Evolutionary conservation across 2,888 invertebrate genomes (phyloP).

Genomic region (Macroteleia sp.): DNA sequence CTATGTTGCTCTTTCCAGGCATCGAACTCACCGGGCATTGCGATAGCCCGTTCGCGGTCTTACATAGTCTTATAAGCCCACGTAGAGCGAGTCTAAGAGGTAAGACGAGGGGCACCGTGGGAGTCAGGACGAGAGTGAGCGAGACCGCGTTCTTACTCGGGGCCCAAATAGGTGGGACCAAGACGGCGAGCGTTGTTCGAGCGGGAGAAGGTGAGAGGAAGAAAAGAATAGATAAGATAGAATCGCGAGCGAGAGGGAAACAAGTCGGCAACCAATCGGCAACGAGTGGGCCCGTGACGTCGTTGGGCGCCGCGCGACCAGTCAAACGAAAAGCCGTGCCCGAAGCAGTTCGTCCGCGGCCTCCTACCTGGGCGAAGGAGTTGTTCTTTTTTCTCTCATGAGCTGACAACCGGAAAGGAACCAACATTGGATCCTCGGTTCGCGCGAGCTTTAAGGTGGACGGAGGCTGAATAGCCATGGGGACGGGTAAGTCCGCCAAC

Average conservation of each 20-base stretch:
- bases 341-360: slow-evolving; percentile 81
- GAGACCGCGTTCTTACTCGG: neutral
- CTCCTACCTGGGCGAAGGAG: slow-evolving; percentile 79
- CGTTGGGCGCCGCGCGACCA: slow-evolving; percentile 61
- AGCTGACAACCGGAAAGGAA: slow-evolving; percentile 69
- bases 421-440: slow-evolving; percentile 60
- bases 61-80: slow-evolving; percentile 38
- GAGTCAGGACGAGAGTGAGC: slow-evolving; percentile 17
- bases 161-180: slow-evolving; percentile 3
- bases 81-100: slow-evolving; percentile 18
- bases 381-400: slow-evolving; percentile 63
- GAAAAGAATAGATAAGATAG: slow-evolving; percentile 53
- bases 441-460: slow-evolving; percentile 55
- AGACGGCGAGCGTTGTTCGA: slow-evolving; percentile 4
- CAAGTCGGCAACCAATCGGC: slow-evolving; percentile 75
- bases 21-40: slow-evolving; percentile 54
- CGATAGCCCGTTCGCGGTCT: slow-evolving; percentile 29
- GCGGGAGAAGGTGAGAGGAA: slow-evolving; percentile 61
- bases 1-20: slow-evolving; percentile 40
- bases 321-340: slow-evolving; percentile 76
- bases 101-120: slow-evolving; percentile 33
- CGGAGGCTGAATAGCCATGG: slow-evolving; percentile 51
- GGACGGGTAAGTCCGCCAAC: slow-evolving; percentile 43
- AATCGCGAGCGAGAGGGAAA: slow-evolving; percentile 57
- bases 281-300: slow-evolving; percentile 76